Conservation (phyloP, 2,113 vertebrate species). For the Oostethus manadensis region DNA sequence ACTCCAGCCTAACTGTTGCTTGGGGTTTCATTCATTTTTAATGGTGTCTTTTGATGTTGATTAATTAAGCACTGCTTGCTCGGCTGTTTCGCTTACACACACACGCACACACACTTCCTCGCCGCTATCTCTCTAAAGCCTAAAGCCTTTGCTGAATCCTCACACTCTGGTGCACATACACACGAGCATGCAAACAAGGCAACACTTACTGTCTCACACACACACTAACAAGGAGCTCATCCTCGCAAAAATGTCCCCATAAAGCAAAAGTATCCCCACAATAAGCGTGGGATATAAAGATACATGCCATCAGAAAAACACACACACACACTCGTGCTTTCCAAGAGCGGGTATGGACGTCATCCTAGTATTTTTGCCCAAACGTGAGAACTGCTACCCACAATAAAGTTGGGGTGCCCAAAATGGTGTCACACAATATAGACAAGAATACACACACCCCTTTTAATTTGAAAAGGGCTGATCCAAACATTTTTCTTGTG, state of each 20-base stretch:
- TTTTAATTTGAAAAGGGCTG: no score
- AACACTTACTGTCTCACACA: not conserved
- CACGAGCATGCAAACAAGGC: conserved; percentile 17
- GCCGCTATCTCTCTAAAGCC: conserved; percentile 55
- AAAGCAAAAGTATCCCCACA: no score
- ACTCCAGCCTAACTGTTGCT: conserved; percentile 75
- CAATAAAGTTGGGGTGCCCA: no score
- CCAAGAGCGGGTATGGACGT: no score
- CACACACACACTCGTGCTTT: no score
- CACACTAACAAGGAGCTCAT: not conserved
- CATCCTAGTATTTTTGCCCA: no score
- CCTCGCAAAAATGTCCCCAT: no score
- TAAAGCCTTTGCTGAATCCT: conserved; percentile 38
- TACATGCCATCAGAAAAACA: no score
- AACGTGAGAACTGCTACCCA: no score
- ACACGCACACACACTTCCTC: conserved; percentile 28
- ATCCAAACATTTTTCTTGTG: not conserved
- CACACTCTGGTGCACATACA: conserved; percentile 15
- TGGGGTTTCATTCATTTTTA: conserved; percentile 73
- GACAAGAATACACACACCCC: conserved; percentile 7
- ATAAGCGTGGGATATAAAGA: no score
- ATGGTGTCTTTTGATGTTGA: conserved; percentile 76
- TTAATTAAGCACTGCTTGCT: conserved; percentile 74
- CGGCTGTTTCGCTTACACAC: conserved; percentile 58
- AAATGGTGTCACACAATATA: not conserved